Base-by-base conservation (phyloP, 2,113 vertebrate genomes). In the Caloenas nicobarica region DNA sequence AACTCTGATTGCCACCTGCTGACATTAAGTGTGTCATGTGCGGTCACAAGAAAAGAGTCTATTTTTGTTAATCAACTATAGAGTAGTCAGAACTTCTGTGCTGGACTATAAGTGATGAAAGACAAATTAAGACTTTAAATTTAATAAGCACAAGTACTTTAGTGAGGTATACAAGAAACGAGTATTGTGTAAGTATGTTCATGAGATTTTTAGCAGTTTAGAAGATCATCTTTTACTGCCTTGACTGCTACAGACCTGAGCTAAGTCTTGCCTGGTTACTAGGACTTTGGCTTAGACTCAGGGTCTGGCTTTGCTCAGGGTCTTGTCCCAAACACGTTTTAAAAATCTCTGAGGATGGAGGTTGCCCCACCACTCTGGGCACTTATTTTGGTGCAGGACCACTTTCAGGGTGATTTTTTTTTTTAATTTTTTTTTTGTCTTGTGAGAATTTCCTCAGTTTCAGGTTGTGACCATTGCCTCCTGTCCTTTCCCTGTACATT, bases 121-220 rank as follows among this genome's bases (percentile, higher is more conserved):
- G n/a, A n/a, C 22, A 84, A 76, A 70, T 36, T 18, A 73, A 54
- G 28, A 61, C 29, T 78, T 66, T 17, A 77, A 61, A 50, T 54
- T 81, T 40, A 82, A 48, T 18, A 17, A 74, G 13, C 3, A 4
- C 4, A 5, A 77, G 26, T 62, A 36, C 29, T 77, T 66, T 11
- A n/a, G 29, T 58, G 28, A 25, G 3, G 11, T 76, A 28, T 26
- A 57, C 3, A 46, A 60, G n/a, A 87, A 84, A 29, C 22, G 7
- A 0, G 1, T 29, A 8, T 56, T 84, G 16, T 79, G 5, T 70
- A 74, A 50, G 10, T 36, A 7, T 16, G 16, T n/a, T 86, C 0
- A 8, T 53, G 12, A 65, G 40, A n/a, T 58, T 83, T 83, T 25
- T 62, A 25, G 53, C 16, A 23, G 14, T 68, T 62, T 54, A 21